Percentiles rank a stretch among this genome's conserved stretches.
Conservation (phyloP, 2,113 vertebrate genomes). For the Megaleporinus macrocephalus region DNA sequence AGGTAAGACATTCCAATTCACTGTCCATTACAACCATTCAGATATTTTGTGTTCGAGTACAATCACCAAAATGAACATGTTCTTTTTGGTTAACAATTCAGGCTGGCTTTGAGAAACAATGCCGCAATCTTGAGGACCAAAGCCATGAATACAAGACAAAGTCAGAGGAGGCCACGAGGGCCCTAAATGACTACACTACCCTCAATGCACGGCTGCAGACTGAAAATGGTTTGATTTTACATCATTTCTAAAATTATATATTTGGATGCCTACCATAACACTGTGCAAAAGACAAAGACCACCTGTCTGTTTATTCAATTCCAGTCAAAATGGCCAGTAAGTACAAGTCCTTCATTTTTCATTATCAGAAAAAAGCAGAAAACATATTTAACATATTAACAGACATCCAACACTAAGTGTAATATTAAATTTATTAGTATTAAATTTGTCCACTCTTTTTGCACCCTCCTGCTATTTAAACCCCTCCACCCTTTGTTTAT, state of each 20-base stretch:
- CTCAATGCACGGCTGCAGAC: constrained; percentile 75
- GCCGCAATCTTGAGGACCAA: constrained; percentile 74
- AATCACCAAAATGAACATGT: background rate
- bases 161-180: constrained; percentile 73
- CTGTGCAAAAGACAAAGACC: too few species aligned
- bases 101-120: constrained; percentile 78
- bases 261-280: background rate
- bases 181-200: constrained; percentile 69
- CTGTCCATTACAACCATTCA: background rate
- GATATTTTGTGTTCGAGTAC: background rate
- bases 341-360: too few species aligned
- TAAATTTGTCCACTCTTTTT: too few species aligned
- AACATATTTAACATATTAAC: too few species aligned
- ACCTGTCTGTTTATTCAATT: too few species aligned
- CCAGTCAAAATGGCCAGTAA: too few species aligned
- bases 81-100: constrained; percentile 32
- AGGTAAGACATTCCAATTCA: constrained; percentile 67
- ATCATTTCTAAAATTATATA: background rate
- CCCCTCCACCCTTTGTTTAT: too few species aligned
- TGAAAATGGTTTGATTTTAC: constrained; percentile 66
- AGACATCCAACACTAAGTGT: too few species aligned
- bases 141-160: constrained; percentile 73
- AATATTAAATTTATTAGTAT: too few species aligned
- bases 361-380: too few species aligned
- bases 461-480: too few species aligned